Evolutionary conservation across 1,140 invertebrate species (phyloP).

Genomic region (Coboldia fuscipes): DNA sequence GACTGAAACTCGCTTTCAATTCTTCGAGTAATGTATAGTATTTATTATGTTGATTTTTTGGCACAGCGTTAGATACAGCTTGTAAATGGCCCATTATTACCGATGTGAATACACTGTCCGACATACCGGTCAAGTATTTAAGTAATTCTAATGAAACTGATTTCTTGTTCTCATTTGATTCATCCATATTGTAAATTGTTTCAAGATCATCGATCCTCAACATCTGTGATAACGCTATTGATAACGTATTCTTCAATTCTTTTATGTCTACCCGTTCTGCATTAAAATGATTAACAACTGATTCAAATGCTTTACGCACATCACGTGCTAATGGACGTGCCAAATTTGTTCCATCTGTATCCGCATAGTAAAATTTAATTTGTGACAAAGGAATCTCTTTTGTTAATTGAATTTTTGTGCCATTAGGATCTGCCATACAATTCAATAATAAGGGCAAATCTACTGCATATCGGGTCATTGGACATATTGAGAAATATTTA

Average conservation of each 20-base stretch:
- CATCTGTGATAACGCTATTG: conserved; percentile 29
- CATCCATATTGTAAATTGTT: conserved; percentile 33
- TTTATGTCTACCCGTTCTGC: conserved; percentile 29
- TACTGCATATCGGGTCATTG: conserved; percentile 61
- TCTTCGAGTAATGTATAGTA: conserved; percentile 25
- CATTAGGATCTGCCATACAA: conserved; percentile 32
- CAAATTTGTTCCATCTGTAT: conserved; percentile 41
- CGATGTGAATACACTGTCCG: conserved; percentile 29
- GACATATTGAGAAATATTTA: conserved; percentile 45
- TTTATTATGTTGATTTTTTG: conserved; percentile 25
- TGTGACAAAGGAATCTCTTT: conserved; percentile 41
- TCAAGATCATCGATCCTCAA: conserved; percentile 31
- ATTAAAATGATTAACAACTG: conserved; percentile 37
- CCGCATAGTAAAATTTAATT: conserved; percentile 58
- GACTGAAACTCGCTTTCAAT: conserved; percentile 36
- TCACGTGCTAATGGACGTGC: conserved; percentile 37
- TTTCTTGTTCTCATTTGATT: conserved; percentile 28
- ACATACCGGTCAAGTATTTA: conserved; percentile 26
- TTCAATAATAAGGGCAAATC: conserved; percentile 56
- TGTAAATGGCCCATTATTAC: conserved; percentile 30
- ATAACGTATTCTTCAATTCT: conserved; percentile 34
- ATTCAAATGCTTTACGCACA: conserved; percentile 38
- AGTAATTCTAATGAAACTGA: conserved; percentile 7
- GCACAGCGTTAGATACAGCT: conserved; percentile 25
- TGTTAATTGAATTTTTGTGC: conserved; percentile 33